phyloP scores from a whole-genome alignment of 2,888 invertebrate species.

The Sarcophaga rosellei region DNA sequence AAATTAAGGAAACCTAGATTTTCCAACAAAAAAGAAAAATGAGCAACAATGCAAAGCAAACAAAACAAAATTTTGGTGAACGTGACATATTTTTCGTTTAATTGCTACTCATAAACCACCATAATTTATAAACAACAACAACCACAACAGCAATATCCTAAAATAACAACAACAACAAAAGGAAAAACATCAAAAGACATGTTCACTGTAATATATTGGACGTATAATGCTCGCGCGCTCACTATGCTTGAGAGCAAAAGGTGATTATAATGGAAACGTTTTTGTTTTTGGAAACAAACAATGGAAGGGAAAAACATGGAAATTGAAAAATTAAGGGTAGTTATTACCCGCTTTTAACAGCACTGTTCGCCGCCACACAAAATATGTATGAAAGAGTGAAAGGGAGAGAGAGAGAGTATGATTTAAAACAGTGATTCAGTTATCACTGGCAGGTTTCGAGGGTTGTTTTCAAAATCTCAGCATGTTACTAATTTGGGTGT shows the following conservation, averaged over 20 bases:
- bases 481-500: constrained; percentile 8
- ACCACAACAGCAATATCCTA: background rate
- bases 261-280: constrained; percentile 56
- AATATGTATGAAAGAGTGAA: too few species aligned
- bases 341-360: constrained; percentile 15
- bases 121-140: constrained; percentile 53
- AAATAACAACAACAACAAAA: constrained; percentile 6
- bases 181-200: constrained; percentile 31
- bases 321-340: constrained; percentile 57
- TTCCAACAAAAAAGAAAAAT: background rate
- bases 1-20: background rate
- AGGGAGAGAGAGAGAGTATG: too few species aligned
- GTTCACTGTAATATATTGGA: constrained; percentile 14
- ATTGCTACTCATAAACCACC: constrained; percentile 56
- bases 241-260: constrained; percentile 19
- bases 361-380: too few species aligned
- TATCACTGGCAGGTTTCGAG: constrained; percentile 27
- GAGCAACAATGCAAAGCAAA: constrained; percentile 1
- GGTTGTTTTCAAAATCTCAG: constrained; percentile 36
- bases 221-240: background rate
- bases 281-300: constrained; percentile 5
- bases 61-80: constrained; percentile 53
- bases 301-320: constrained; percentile 22
- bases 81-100: constrained; percentile 67
- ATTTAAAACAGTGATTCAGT: background rate